Percentiles rank a stretch among this genome's conserved stretches.
These are phyloP conservation scores for Macroglossus sobrinus DNA, from an alignment of 2,113 vertebrate genomes.

Conservation along the genomic window DNA sequence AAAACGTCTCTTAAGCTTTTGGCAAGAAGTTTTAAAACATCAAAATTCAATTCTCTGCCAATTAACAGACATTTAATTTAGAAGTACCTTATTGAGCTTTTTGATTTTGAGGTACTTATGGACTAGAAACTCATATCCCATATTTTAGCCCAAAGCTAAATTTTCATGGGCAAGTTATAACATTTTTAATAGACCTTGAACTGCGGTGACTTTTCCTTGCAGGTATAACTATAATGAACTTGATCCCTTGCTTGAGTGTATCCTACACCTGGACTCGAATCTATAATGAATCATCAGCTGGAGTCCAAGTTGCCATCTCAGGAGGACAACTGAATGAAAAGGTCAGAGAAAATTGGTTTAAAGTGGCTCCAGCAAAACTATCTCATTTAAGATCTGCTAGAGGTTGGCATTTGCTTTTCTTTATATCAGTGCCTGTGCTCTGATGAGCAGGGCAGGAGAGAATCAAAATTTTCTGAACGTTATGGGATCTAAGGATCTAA, in stretches of 20 bases:
- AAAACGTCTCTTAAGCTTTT: slow-evolving; percentile 33
- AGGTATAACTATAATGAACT: slow-evolving; percentile 51
- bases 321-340: background rate
- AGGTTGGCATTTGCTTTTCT: background rate
- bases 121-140: background rate
- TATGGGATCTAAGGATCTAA: background rate
- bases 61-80: slow-evolving; percentile 50
- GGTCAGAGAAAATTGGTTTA: slow-evolving; percentile 30
- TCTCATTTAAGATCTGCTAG: background rate
- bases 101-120: background rate
- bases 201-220: slow-evolving; percentile 15
- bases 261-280: slow-evolving; percentile 47
- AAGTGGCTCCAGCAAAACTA: background rate
- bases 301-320: background rate
- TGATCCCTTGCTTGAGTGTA: background rate
- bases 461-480: background rate
- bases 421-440: background rate
- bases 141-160: background rate
- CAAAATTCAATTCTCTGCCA: slow-evolving; percentile 57
- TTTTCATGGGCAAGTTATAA: slow-evolving; percentile 36
- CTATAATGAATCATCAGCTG: background rate
- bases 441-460: accelerated
- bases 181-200: slow-evolving; percentile 51
- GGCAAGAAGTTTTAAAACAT: slow-evolving; percentile 51
- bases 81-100: background rate